Evolutionary conservation across 1,140 invertebrate species (phyloP).

Genomic region (Drosophila willistoni): DNA sequence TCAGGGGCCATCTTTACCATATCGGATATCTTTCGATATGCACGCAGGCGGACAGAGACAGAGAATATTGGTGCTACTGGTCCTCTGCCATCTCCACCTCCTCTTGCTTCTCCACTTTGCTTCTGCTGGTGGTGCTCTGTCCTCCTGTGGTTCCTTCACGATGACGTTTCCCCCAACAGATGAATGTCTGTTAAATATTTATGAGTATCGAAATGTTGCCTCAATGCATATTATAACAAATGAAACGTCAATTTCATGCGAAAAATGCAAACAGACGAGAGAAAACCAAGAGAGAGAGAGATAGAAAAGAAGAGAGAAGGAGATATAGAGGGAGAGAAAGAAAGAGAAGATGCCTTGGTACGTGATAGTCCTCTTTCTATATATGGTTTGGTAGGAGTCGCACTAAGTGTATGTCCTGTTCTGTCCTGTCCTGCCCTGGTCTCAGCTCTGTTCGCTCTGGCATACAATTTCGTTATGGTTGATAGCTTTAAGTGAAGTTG

Average conservation of each 20-base stretch:
- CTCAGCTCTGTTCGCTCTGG: background rate
- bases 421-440: background rate
- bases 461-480: constrained; percentile 14
- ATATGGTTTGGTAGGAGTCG: background rate
- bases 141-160: constrained; percentile 32
- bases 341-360: background rate
- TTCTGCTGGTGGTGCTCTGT: constrained; percentile 12
- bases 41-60: background rate
- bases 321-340: background rate
- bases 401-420: constrained; percentile 10
- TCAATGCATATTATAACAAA: constrained; percentile 74
- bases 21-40: constrained; percentile 14
- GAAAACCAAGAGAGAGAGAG: background rate
- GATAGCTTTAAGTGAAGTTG: constrained; percentile 12
- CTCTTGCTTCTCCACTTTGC: constrained; percentile 10
- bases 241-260: constrained; percentile 72
- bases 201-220: constrained; percentile 74
- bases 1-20: constrained; percentile 23
- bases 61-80: background rate
- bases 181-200: constrained; percentile 74
- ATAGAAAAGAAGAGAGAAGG: background rate
- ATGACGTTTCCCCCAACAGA: constrained; percentile 57
- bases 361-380: constrained; percentile 1
- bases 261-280: constrained; percentile 52
- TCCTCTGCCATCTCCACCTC: background rate